Conservation (phyloP, 2,888 invertebrate species). For the Coronaproctus castanopsis region DNA sequence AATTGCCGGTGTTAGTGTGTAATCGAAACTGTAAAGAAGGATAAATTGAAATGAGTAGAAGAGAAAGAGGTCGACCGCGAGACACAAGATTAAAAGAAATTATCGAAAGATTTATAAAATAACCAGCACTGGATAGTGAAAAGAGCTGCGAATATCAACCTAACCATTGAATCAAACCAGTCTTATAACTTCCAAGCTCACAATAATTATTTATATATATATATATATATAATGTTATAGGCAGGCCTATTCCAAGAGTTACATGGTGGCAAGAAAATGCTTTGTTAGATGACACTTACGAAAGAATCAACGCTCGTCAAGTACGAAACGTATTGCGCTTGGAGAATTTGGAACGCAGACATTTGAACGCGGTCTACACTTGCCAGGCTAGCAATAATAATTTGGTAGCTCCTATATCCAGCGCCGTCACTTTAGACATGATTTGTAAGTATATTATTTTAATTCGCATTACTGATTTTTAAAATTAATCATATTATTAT, state of each 20-base stretch:
- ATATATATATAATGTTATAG: no score
- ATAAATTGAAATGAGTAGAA: no score
- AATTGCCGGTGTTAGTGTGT: no score
- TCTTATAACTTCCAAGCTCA: no score
- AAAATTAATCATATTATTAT: not conserved
- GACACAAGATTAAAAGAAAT: no score
- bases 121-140: no score
- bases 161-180: no score
- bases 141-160: no score
- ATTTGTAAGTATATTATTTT: constrained; percentile 42
- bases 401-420: constrained; percentile 43
- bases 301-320: constrained; percentile 40
- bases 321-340: constrained; percentile 49
- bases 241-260: constrained; percentile 49
- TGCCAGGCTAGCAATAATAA: constrained; percentile 56
- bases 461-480: not conserved
- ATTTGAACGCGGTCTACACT: constrained; percentile 44
- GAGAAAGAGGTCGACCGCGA: no score
- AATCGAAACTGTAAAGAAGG: no score
- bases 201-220: no score
- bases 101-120: no score
- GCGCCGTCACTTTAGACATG: constrained; percentile 45
- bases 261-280: constrained; percentile 60
- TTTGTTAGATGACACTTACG: constrained; percentile 46
- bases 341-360: constrained; percentile 43